These are phyloP conservation scores for Matsumurasca onukii DNA, from an alignment of 1,140 invertebrate species.

Conservation along the genomic window DNA sequence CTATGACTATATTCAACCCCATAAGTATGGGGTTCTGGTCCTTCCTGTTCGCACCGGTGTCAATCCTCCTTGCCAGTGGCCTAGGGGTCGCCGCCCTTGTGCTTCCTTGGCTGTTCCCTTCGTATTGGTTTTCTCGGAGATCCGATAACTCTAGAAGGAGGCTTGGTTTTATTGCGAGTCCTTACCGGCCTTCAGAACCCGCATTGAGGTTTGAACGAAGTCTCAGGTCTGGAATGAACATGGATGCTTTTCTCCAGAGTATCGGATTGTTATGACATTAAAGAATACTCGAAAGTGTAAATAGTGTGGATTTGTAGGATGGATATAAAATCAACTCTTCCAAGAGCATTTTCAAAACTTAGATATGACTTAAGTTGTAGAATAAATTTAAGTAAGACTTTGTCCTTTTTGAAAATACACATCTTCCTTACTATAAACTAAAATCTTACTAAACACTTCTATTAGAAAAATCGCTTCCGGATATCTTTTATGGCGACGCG, in stretches of 20 bases:
- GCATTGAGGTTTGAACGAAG: conserved; percentile 33
- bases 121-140: conserved; percentile 38
- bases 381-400: too few relatives aligned
- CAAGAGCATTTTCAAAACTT: too few relatives aligned
- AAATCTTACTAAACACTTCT: too few relatives aligned
- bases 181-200: conserved; percentile 25
- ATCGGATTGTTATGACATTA: conserved; percentile 7
- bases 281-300: too few relatives aligned
- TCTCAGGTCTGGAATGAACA: conserved; percentile 11
- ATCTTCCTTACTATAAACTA: too few relatives aligned
- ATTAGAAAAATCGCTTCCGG: too few relatives aligned
- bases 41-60: conserved; percentile 45
- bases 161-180: conserved; percentile 1
- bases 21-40: conserved; percentile 43
- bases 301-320: too few relatives aligned
- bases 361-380: too few relatives aligned
- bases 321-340: too few relatives aligned
- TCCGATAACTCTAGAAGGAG: conserved; percentile 4
- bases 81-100: conserved; percentile 41
- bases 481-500: too few relatives aligned
- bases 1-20: conserved; percentile 42
- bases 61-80: conserved; percentile 42
- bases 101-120: conserved; percentile 44
- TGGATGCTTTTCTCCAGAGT: neutral
- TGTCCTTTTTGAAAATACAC: too few relatives aligned